phyloP scores from a whole-genome alignment of 2,797 vertebrate genomes.

The Ptychadena robeensis region DNA sequence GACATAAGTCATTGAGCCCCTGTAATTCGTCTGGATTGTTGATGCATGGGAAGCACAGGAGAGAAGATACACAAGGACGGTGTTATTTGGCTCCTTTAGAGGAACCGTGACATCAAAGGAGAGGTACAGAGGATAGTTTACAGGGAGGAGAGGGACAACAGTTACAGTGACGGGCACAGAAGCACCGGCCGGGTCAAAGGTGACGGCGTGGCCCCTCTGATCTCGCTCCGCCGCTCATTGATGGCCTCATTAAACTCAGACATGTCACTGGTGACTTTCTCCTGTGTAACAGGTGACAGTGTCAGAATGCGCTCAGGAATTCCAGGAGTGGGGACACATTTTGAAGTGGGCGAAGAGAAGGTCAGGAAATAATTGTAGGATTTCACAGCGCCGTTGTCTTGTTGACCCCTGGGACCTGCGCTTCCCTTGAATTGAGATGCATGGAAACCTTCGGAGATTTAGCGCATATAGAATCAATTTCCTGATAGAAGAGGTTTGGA shows the following conservation, averaged over 20 bases:
- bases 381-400: slow-evolving; percentile 30
- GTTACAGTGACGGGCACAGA: slow-evolving; percentile 34
- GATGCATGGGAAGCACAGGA: not conserved
- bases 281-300: slow-evolving; percentile 47
- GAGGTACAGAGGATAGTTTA: slow-evolving; percentile 6
- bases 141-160: slow-evolving; percentile 5
- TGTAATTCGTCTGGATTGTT: not conserved
- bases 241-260: slow-evolving; percentile 42
- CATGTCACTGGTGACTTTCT: slow-evolving; percentile 17
- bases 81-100: slow-evolving; percentile 15
- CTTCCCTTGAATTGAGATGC: slow-evolving; percentile 46
- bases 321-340: not conserved
- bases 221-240: slow-evolving; percentile 30
- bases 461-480: slow-evolving; percentile 51
- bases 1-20: slow-evolving; percentile 1
- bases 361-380: slow-evolving; percentile 31
- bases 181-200: slow-evolving; percentile 42
- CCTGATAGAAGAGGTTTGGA: slow-evolving; percentile 41
- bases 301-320: slow-evolving; percentile 6
- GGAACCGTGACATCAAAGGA: slow-evolving; percentile 24
- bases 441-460: slow-evolving; percentile 33
- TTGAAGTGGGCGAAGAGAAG: slow-evolving; percentile 14
- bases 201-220: slow-evolving; percentile 32
- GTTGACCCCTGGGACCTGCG: slow-evolving; percentile 42
- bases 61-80: not conserved